phyloP scores from a whole-genome alignment of 2,797 vertebrate genomes.

The Argentina silus region DNA sequence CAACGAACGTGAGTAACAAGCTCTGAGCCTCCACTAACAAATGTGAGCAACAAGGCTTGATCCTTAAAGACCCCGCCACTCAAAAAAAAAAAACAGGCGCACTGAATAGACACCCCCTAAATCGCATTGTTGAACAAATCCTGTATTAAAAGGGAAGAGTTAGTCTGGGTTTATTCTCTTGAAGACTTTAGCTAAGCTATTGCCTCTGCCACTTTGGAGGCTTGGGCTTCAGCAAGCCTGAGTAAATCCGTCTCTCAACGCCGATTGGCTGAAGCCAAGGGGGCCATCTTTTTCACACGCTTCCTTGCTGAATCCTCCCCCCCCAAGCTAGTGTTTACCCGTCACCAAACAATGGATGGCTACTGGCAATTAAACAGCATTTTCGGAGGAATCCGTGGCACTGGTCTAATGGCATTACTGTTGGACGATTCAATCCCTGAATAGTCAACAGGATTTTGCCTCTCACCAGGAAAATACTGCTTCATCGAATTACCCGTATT shows the following conservation, averaged over 20 bases:
- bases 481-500: constrained; percentile 84
- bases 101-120: constrained; percentile 92
- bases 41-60: constrained; percentile 75
- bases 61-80: constrained; percentile 71
- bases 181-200: constrained; percentile 97
- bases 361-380: constrained; percentile 84
- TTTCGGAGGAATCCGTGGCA: constrained; percentile 77
- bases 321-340: constrained; percentile 75
- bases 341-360: constrained; percentile 79
- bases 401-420: constrained; percentile 83
- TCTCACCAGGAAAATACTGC: constrained; percentile 81
- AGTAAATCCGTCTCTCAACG: constrained; percentile 69
- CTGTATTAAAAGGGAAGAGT: constrained; percentile 91
- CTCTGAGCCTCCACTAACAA: constrained; percentile 69
- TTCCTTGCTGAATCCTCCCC: constrained; percentile 49
- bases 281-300: constrained; percentile 76
- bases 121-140: constrained; percentile 98
- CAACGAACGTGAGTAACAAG: constrained; percentile 62
- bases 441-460: constrained; percentile 83
- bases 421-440: constrained; percentile 81
- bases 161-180: constrained; percentile 96
- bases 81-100: constrained; percentile 75
- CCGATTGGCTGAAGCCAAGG: constrained; percentile 70
- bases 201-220: constrained; percentile 86
- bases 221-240: constrained; percentile 77